Conservation (phyloP, 2,888 invertebrate species). For the Psylliodes chrysocephalus region DNA sequence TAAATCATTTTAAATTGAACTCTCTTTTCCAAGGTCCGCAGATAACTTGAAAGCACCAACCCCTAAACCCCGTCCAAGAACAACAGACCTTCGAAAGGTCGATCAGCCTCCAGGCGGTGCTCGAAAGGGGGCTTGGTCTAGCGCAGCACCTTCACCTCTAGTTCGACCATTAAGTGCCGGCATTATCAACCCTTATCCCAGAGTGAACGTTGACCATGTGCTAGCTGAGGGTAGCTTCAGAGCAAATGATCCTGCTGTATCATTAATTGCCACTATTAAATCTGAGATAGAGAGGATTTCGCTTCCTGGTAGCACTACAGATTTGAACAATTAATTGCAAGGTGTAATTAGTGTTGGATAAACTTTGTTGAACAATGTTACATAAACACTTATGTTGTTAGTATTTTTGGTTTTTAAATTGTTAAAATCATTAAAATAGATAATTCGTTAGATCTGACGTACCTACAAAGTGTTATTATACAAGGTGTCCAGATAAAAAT, state of each 20-base stretch:
- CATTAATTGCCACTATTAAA: conserved; percentile 86
- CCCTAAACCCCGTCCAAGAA: conserved; percentile 58
- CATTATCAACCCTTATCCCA: conserved; percentile 67
- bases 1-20: too few species aligned
- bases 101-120: conserved; percentile 57
- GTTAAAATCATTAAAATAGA: not conserved
- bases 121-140: conserved; percentile 67
- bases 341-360: too few species aligned
- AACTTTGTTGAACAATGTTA: too few species aligned
- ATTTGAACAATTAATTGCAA: conserved; percentile 46
- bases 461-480: too few species aligned
- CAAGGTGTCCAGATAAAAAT: too few species aligned
- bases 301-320: conserved; percentile 61
- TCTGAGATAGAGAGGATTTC: conserved; percentile 69
- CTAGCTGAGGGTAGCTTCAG: conserved; percentile 70
- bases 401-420: not conserved
- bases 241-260: conserved; percentile 79
- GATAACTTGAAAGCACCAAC: conserved; percentile 48
- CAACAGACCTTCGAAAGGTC: conserved; percentile 55
- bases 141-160: conserved; percentile 66
- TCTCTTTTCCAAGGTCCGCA: too few species aligned
- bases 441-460: too few species aligned
- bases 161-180: conserved; percentile 74
- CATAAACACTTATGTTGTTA: not conserved
- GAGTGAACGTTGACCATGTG: conserved; percentile 67